A percentile compares a stretch with the other conserved stretches of the same genome.
Conservation (phyloP, 2,888 invertebrate species). For the Cerceris ruficornis region DNA sequence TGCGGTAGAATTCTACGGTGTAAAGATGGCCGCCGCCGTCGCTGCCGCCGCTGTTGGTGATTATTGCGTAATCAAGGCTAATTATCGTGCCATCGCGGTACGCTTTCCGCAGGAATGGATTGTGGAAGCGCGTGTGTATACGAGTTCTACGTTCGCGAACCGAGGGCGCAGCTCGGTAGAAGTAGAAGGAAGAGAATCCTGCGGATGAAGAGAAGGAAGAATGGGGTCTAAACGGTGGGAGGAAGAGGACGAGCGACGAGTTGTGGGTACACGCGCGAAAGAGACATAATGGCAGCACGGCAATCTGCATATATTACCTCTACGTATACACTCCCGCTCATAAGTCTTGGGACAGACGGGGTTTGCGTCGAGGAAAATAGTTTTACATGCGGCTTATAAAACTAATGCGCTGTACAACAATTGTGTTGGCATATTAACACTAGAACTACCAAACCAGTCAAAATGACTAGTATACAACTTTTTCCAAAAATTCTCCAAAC, state of each 20-base stretch:
- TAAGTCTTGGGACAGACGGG: background rate
- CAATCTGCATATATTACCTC: constrained; percentile 79
- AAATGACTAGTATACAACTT: too few relatives aligned
- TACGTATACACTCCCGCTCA: constrained; percentile 20
- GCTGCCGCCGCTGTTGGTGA: constrained; percentile 59
- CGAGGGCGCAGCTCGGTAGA: constrained; percentile 6
- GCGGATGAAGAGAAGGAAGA: constrained; percentile 5
- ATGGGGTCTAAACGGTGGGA: constrained; percentile 14
- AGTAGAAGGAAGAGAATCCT: background rate
- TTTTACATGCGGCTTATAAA: too few relatives aligned
- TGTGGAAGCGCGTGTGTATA: constrained; percentile 45
- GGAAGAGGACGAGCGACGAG: constrained; percentile 22
- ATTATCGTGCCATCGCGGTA: constrained; percentile 71
- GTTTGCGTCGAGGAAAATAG: too few relatives aligned
- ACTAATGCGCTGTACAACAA: too few relatives aligned
- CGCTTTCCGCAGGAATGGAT: constrained; percentile 68
- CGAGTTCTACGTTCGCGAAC: constrained; percentile 1
- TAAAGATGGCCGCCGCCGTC: constrained; percentile 56
- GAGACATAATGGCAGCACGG: constrained; percentile 77
- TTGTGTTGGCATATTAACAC: too few relatives aligned
- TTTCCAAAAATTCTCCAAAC: too few relatives aligned
- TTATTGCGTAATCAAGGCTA: constrained; percentile 77
- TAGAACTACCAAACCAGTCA: too few relatives aligned
- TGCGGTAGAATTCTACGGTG: constrained; percentile 22
- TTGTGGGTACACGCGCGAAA: constrained; percentile 62